Conservation (phyloP, 2,888 invertebrate genomes). For the Hirtodrosophila trivittata region DNA sequence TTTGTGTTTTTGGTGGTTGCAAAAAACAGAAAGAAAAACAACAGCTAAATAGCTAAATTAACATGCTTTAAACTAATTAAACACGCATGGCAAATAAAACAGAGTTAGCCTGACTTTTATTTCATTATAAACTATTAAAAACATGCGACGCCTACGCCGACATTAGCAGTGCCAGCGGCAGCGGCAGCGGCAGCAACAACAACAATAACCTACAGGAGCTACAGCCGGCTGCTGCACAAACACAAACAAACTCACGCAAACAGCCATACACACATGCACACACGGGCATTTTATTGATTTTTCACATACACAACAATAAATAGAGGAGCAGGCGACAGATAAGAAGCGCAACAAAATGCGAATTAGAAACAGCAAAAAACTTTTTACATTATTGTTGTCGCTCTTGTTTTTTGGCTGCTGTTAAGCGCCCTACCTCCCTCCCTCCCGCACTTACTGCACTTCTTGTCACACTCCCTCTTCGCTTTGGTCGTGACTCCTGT, state of each 20-base stretch:
- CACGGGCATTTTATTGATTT: slow-evolving; percentile 47
- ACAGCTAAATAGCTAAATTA: slow-evolving; percentile 37
- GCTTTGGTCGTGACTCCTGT: slow-evolving; percentile 45
- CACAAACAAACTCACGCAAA: slow-evolving; percentile 35
- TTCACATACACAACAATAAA: slow-evolving; percentile 45
- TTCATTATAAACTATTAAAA: slow-evolving; percentile 4
- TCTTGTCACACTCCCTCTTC: slow-evolving; percentile 12
- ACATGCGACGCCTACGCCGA: slow-evolving; percentile 24
- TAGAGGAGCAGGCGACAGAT: slow-evolving; percentile 29
- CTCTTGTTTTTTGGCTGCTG: slow-evolving; percentile 18
- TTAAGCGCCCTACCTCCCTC: slow-evolving; percentile 5
- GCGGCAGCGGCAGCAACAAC: slow-evolving; percentile 1
- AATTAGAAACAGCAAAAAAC: slow-evolving; percentile 29
- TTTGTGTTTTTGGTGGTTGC: slow-evolving; percentile 34
- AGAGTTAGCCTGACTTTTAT: slow-evolving; percentile 6
- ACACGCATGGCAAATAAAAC: slow-evolving; percentile 48
- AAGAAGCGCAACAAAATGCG: slow-evolving; percentile 29
- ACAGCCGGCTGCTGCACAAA: slow-evolving; percentile 59
- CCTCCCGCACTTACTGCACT: slow-evolving; percentile 47
- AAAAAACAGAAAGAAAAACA: slow-evolving; percentile 8
- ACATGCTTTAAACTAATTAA: slow-evolving; percentile 66
- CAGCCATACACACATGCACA: slow-evolving; percentile 7
- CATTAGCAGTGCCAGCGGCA: slow-evolving; percentile 7
- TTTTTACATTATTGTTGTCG: slow-evolving; percentile 15
- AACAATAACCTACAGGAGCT: slow-evolving; percentile 16